Conservation (phyloP, 2,888 invertebrate species). For the Stenurella melanura region DNA sequence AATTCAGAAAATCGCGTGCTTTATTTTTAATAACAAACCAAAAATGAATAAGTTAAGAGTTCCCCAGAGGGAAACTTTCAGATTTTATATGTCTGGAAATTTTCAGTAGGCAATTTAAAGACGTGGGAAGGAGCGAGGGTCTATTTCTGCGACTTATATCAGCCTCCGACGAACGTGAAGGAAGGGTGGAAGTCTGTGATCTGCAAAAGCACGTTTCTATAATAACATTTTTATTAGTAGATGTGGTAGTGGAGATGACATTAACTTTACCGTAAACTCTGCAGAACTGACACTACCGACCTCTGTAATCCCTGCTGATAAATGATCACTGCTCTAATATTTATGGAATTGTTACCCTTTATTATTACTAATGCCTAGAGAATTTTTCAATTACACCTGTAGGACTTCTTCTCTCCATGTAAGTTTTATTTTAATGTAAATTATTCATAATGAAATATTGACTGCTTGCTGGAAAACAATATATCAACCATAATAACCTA, state of each 20-base stretch:
- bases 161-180: conserved; percentile 50
- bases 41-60: conserved; percentile 48
- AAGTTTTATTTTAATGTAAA: background rate
- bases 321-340: conserved; percentile 65
- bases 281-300: conserved; percentile 65
- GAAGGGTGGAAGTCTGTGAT: conserved; percentile 54
- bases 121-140: conserved; percentile 51
- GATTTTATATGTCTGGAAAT: conserved; percentile 44
- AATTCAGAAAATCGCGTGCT: conserved; percentile 20
- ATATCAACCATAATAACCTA: background rate
- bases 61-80: conserved; percentile 34
- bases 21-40: conserved; percentile 27
- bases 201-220: conserved; percentile 67
- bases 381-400: conserved; percentile 28
- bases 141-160: conserved; percentile 46
- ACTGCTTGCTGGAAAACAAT: background rate
- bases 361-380: conserved; percentile 49
- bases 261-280: conserved; percentile 69
- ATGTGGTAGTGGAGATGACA: conserved; percentile 69
- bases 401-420: background rate
- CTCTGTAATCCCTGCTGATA: conserved; percentile 66
- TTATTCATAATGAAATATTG: background rate
- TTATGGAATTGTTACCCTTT: conserved; percentile 66
- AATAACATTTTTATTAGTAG: conserved; percentile 72
- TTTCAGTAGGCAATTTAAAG: conserved; percentile 52